Percentiles rank a stretch among this genome's conserved stretches.
Evolutionary conservation across 2,888 invertebrate genomes (phyloP).

Genomic region (Pilophorus perplexus): DNA sequence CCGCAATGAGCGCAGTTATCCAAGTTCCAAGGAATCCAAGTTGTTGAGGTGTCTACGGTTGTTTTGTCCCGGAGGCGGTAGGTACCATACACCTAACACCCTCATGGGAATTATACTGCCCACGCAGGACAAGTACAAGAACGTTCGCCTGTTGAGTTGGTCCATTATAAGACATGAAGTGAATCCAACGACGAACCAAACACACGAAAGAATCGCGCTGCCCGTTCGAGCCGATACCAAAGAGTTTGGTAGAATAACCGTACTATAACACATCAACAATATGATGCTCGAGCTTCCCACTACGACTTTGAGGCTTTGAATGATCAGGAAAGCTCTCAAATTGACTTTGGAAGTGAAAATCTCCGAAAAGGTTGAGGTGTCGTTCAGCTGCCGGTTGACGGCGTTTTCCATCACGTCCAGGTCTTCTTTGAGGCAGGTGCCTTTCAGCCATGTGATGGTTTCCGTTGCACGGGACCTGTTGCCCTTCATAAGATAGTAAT

Average conservation of each 20-base stretch:
- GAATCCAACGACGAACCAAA: slow-evolving; percentile 40
- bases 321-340: slow-evolving; percentile 44
- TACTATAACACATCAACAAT: slow-evolving; percentile 46
- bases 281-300: slow-evolving; percentile 47
- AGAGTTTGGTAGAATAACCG: slow-evolving; percentile 45
- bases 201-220: slow-evolving; percentile 42
- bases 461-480: slow-evolving; percentile 47
- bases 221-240: slow-evolving; percentile 39
- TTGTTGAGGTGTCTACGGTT: slow-evolving; percentile 50
- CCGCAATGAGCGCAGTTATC: slow-evolving; percentile 59
- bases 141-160: slow-evolving; percentile 44
- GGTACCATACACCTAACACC: slow-evolving; percentile 41
- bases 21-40: slow-evolving; percentile 55
- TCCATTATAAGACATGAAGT: slow-evolving; percentile 44
- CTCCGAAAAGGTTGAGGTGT: slow-evolving; percentile 39
- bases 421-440: slow-evolving; percentile 26
- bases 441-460: slow-evolving; percentile 39
- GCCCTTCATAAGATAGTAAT: slow-evolving; percentile 59
- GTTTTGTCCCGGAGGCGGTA: slow-evolving; percentile 36
- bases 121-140: slow-evolving; percentile 43
- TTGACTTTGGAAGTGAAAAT: slow-evolving; percentile 44
- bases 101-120: slow-evolving; percentile 36
- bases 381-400: slow-evolving; percentile 41
- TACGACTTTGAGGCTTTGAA: slow-evolving; percentile 37
- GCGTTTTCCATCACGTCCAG: slow-evolving; percentile 34